Conservation (phyloP, 2,888 invertebrate species). For the Cybosia mesomella region DNA sequence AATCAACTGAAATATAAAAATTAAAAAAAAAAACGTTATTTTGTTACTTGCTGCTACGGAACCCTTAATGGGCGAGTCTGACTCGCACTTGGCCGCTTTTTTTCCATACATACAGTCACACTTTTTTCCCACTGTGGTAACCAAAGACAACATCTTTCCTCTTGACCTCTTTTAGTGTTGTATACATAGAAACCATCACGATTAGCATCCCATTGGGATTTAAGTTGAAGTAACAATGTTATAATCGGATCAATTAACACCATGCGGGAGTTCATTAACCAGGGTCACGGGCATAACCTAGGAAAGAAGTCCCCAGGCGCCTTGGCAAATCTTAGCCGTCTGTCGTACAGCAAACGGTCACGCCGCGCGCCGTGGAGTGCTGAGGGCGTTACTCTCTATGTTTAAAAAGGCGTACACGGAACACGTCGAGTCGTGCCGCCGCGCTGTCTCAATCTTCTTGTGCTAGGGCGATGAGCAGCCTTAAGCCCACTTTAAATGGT, state of each 20-base stretch:
- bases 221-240: background rate
- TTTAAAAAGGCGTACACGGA: background rate
- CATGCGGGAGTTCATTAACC: background rate
- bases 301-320: background rate
- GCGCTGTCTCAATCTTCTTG: background rate
- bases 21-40: no score
- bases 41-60: no score
- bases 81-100: background rate
- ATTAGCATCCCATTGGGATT: background rate
- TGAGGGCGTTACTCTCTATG: background rate
- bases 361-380: background rate
- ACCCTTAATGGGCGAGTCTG: no score
- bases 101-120: no score
- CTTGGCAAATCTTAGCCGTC: background rate
- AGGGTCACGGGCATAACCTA: background rate
- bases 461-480: background rate
- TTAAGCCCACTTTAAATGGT: background rate
- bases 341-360: background rate
- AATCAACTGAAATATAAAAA: no score
- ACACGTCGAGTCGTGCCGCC: background rate
- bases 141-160: background rate
- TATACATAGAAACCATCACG: background rate
- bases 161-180: background rate
- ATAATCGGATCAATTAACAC: background rate
- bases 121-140: background rate